A percentile compares a stretch with the other conserved stretches of the same genome.
These are phyloP conservation scores for Onychomys torridus DNA, from an alignment of 2,797 vertebrate genomes.

Conservation along the genomic window DNA sequence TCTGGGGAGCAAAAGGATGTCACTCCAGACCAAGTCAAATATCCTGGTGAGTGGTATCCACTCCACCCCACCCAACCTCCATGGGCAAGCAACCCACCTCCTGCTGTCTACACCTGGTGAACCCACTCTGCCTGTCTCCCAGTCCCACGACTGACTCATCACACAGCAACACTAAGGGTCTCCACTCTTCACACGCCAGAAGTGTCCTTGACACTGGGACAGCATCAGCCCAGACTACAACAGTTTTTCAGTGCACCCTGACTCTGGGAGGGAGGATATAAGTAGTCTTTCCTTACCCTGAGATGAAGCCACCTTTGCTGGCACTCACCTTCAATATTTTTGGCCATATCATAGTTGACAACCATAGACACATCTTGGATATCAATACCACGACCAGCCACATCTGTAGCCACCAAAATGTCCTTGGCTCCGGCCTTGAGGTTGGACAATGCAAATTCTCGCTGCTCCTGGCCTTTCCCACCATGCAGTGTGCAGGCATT, in stretches of 20 bases:
- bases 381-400: constrained; percentile 98
- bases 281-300: background rate
- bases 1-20: constrained; percentile 86
- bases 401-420: constrained; percentile 98
- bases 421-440: constrained; percentile 99
- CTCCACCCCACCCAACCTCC: background rate
- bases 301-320: background rate
- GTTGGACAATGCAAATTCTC: constrained; percentile 98
- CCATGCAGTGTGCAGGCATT: constrained; percentile 98
- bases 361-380: constrained; percentile 99
- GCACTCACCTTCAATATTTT: constrained; percentile 96
- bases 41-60: background rate
- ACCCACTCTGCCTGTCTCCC: background rate
- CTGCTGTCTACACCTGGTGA: background rate
- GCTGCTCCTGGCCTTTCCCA: constrained; percentile 98
- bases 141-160: background rate
- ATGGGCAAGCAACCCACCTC: background rate
- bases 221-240: background rate
- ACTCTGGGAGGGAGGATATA: background rate
- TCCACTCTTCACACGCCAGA: background rate
- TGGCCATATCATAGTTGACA: constrained; percentile 99
- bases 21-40: background rate
- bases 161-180: background rate
- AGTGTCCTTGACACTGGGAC: background rate
- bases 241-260: background rate